Conservation (phyloP, 2,113 vertebrate genomes). For the Platichthys stellatus region DNA sequence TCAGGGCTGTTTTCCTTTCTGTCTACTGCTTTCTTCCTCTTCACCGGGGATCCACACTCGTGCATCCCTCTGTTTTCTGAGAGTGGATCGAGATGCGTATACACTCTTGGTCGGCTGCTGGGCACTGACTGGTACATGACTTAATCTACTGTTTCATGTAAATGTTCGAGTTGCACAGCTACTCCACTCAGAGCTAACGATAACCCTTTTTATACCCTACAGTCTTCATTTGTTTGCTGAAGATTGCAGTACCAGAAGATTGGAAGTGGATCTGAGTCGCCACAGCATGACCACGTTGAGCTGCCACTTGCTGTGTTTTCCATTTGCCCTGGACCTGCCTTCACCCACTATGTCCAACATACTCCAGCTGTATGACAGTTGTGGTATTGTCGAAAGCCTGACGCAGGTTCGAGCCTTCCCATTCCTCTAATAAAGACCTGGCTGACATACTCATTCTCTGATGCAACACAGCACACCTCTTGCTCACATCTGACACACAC, state of each 20-base stretch:
- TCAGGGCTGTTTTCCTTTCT: conserved; percentile 77
- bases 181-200: not conserved
- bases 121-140: conserved; percentile 66
- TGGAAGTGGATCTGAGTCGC: conserved; percentile 51
- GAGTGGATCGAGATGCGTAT: conserved; percentile 54
- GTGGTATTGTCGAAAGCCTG: conserved; percentile 72
- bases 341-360: conserved; percentile 58
- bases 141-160: not conserved
- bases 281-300: conserved; percentile 73
- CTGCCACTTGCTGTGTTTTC: conserved; percentile 83
- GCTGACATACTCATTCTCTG: conserved; percentile 45
- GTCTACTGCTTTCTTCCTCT: conserved; percentile 61
- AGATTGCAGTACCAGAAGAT: conserved; percentile 18
- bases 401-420: conserved; percentile 73
- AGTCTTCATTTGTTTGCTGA: conserved; percentile 60
- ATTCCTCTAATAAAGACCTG: conserved; percentile 30
- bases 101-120: conserved; percentile 72
- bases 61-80: conserved; percentile 74
- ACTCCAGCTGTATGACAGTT: conserved; percentile 75
- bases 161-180: not conserved
- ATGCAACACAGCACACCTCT: conserved; percentile 66
- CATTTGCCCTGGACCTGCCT: conserved; percentile 79
- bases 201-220: conserved; percentile 19
- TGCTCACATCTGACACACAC: conserved; percentile 36
- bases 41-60: conserved; percentile 68